Base-by-base conservation (phyloP, 1,140 invertebrate genomes). In the Triops longicaudatus region DNA sequence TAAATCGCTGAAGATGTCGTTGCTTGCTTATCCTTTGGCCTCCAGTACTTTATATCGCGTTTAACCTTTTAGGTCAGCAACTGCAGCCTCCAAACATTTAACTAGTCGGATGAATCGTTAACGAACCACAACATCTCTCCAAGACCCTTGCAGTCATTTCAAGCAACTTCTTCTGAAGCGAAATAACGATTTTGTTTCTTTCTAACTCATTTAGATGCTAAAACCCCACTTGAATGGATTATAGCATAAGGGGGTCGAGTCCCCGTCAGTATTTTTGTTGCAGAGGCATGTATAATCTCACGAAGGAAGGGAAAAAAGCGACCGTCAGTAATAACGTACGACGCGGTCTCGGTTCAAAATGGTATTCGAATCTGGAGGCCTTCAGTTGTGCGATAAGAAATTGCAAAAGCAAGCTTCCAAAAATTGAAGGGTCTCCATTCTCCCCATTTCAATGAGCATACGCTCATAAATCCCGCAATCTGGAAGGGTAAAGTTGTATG, bases 401-500 rank as follows among this genome's bases (percentile, higher is more conserved):
- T 63, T 63, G 50, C 50, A 1, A 63, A 63, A n/a, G 50, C 50
- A 63, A 63, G 50, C 50, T 63, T 63, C 22, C n/a, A 22, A 22
- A 63, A 22, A 37, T 7, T 37, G 31, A 37, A 37, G 31, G 31
- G 31, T 37, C 31, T 37, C 50, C 17, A 14, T 17, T 22, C 17
- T 63, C 50, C 22, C 50, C 50, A 63, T 63, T 63, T 63, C 50
- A 63, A 63, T 63, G 50, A 63, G 50, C 50, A 63, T 63, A 63
- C 50, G 50, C 50, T 63, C 50, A 63, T 63, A 63, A 63, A 63
- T 63, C 50, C 50, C 50, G 17, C 50, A 63, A 63, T 63, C 50
- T 63, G 50, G 50, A 63, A 12, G 50, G 50, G 14, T n/a, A 63
- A 63, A 63, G n/a, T 63, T 22, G 50, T n/a, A 63, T 5, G 22